phyloP scores from a whole-genome alignment of 2,113 vertebrate species.

The Ahaetulla prasina region DNA sequence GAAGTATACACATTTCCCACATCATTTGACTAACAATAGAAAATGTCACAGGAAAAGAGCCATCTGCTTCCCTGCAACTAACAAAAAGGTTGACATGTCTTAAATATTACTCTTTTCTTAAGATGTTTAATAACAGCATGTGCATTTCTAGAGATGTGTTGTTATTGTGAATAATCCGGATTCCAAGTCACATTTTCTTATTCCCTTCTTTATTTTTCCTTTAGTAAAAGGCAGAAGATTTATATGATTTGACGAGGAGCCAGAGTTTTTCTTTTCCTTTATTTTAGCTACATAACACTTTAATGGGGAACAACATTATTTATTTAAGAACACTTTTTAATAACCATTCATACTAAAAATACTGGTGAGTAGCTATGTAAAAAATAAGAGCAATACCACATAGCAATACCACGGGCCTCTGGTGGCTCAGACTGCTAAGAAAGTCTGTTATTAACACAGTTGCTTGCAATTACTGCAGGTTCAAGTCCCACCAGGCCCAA shows the following conservation, averaged over 20 bases:
- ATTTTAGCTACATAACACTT: neutral
- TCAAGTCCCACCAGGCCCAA: no score
- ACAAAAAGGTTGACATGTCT: neutral
- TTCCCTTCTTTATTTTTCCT: neutral
- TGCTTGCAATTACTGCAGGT: no score
- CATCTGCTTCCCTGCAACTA: neutral
- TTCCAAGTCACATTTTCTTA: neutral
- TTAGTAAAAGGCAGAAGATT: neutral
- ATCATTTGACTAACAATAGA: constrained; percentile 51
- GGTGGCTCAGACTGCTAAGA: no score
- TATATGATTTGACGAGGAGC: neutral
- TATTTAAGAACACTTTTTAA: neutral
- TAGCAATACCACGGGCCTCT: no score
- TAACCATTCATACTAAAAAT: neutral
- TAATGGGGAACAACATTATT: neutral
- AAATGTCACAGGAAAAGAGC: constrained; percentile 36
- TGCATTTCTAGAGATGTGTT: neutral
- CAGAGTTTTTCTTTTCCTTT: neutral
- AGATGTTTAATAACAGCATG: neutral
- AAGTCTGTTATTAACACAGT: no score
- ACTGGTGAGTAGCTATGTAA: neutral
- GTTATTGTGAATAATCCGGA: neutral
- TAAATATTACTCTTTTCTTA: neutral
- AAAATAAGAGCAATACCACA: neutral
- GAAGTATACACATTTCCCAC: constrained; percentile 56